Conservation (phyloP, 2,888 invertebrate species). For the Ennomos erosarius region DNA sequence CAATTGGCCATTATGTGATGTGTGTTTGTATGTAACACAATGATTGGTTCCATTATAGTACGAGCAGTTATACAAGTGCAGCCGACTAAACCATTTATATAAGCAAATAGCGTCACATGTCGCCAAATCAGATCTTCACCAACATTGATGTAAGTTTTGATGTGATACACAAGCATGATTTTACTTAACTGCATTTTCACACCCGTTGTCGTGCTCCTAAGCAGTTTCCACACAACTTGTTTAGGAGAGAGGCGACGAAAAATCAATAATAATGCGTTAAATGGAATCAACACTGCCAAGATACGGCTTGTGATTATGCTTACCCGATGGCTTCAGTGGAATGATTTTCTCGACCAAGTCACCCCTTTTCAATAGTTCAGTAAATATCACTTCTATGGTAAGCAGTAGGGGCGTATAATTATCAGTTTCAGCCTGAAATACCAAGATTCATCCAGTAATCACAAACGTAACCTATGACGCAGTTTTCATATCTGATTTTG, state of each 20-base stretch:
- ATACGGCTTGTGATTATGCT: constrained; percentile 42
- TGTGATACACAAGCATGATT: constrained; percentile 19
- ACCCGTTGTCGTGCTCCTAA: not conserved
- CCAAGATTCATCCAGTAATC: constrained; percentile 45
- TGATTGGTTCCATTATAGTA: constrained; percentile 6
- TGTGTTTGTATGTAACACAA: constrained; percentile 26
- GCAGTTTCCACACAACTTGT: constrained; percentile 2
- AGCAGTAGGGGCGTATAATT: constrained; percentile 86
- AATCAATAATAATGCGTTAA: constrained; percentile 61
- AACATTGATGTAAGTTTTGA: too few relatives aligned
- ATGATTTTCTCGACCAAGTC: constrained; percentile 87
- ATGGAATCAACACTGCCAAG: constrained; percentile 38
- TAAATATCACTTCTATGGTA: constrained; percentile 90
- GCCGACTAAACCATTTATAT: constrained; percentile 48
- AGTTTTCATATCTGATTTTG: constrained; percentile 43
- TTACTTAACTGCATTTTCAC: constrained; percentile 4
- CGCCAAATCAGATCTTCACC: constrained; percentile 47
- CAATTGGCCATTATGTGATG: not conserved
- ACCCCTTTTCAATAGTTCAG: constrained; percentile 87
- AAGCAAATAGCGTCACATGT: constrained; percentile 60
- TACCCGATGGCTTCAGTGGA: constrained; percentile 85
- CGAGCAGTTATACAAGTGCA: constrained; percentile 48
- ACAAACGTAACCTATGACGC: constrained; percentile 65
- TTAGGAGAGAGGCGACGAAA: constrained; percentile 35
- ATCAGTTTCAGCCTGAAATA: constrained; percentile 75